Evolutionary conservation across 1,140 invertebrate species (phyloP), one percentile per base, ranked within the genome.

Genomic region (Drosophila nikananu): DNA sequence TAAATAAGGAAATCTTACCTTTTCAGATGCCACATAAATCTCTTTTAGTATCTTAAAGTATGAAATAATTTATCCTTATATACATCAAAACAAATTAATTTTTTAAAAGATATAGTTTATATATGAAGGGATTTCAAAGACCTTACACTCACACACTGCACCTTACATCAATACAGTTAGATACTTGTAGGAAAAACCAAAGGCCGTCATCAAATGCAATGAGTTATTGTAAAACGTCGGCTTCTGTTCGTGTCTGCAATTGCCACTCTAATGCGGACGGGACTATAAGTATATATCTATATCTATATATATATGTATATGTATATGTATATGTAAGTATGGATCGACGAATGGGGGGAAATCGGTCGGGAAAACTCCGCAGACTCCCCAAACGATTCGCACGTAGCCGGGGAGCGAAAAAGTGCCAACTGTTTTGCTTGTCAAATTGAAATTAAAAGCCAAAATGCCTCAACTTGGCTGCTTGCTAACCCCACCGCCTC

Each of bases 401-500:
- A 73, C 70, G 70, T 73, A 73, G 44, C 17, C 27, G 37, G 35
- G 13, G n/a, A 41, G 63, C 65, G 67, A 70, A 84, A 78, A 76
- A 81, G 74, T 80, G 83, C 75, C 83, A 86, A 86, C 79, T 67
- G 74, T 77, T 78, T 78, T 83, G 84, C 84, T 89, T 89, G 84
- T 89, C 86, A 90, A 90, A 89, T 89, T 84, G 81, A 89, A 89
- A 89, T 89, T 90, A 89, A 90, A 89, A 89, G 83, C 80, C 84
- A 80, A 89, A 78, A 80, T 80, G 86, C 67, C 72, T 74, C 67
- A 66, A 80, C 66, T 77, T 60, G 71, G 66, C 63, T 54, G 62
- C 42, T 19, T 54, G 62, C 42, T 17, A 12, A 21, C 37, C 48
- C 54, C 44, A 19, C 17, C 13, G 7, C 12, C 49, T 1, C 46